Evolutionary conservation across 2,113 vertebrate species (phyloP).

Genomic region (Phalacrocorax aristotelis): DNA sequence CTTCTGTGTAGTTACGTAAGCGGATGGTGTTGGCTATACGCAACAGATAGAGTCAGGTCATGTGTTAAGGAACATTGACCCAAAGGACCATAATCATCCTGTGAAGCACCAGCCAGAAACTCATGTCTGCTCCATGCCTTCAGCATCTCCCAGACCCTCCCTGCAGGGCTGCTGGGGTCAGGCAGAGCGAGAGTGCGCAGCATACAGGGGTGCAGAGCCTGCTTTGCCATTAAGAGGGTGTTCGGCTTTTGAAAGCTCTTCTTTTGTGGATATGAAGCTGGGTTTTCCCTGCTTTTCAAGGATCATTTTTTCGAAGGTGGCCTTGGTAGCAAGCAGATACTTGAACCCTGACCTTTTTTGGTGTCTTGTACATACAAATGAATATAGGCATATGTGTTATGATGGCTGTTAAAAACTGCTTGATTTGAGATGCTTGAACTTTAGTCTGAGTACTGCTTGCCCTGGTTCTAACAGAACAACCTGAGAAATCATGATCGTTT

Average conservation of each 20-base stretch:
- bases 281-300: not conserved
- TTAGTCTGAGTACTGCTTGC: not conserved
- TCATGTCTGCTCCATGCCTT: constrained; percentile 33
- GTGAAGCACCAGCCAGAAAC: constrained; percentile 15
- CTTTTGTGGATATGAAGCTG: not conserved
- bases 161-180: constrained; percentile 41
- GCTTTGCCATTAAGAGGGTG: not conserved
- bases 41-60: constrained; percentile 35
- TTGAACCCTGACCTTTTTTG: not conserved
- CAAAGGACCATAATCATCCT: constrained; percentile 34
- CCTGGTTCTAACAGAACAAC: not conserved
- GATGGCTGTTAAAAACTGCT: not conserved
- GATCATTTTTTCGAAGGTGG: not conserved
- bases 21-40: not conserved
- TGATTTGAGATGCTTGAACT: not conserved
- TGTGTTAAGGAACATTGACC: not conserved
- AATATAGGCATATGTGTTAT: not conserved
- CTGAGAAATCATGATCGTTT: not conserved
- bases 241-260: not conserved
- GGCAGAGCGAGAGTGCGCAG: rapidly evolving
- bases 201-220: not conserved
- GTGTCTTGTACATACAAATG: not conserved
- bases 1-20: not conserved
- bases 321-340: not conserved
- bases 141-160: constrained; percentile 33